Percentiles rank a stretch among this genome's conserved stretches.
These are phyloP conservation scores for Chascanopsetta lugubris DNA, from an alignment of 2,113 vertebrate species.

Conservation along the genomic window DNA sequence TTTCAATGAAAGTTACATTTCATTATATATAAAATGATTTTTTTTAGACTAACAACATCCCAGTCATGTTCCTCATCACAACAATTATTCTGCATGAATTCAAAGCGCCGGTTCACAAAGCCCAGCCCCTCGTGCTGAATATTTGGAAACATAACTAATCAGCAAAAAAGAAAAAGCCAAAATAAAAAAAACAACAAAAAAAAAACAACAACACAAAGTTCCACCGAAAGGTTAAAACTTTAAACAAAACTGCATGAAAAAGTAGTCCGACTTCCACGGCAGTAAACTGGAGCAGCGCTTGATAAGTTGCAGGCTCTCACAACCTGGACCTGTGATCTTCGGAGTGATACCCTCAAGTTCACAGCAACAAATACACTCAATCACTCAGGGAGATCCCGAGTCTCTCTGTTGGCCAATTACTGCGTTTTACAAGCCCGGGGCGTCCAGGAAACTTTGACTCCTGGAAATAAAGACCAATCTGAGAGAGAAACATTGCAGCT, in stretches of 20 bases:
- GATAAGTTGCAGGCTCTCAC: slow-evolving; percentile 77
- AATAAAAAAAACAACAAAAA: slow-evolving; percentile 12
- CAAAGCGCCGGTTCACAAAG: slow-evolving; percentile 68
- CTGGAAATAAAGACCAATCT: slow-evolving; percentile 86
- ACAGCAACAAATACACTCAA: slow-evolving; percentile 83
- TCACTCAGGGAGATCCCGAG: slow-evolving; percentile 79
- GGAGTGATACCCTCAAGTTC: slow-evolving; percentile 83
- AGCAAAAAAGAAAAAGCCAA: slow-evolving; percentile 52
- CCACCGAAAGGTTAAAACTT: slow-evolving; percentile 72
- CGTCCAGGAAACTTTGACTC: slow-evolving; percentile 84
- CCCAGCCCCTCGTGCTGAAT: slow-evolving; percentile 58
- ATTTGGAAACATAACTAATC: slow-evolving; percentile 76
- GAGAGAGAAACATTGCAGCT: slow-evolving; percentile 81
- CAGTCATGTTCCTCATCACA: slow-evolving; percentile 38
- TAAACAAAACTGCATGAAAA: slow-evolving; percentile 73
- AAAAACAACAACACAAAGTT: slow-evolving; percentile 64
- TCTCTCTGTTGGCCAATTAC: slow-evolving; percentile 87
- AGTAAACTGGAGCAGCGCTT: slow-evolving; percentile 75
- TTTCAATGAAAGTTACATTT: not conserved
- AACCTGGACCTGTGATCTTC: slow-evolving; percentile 81
- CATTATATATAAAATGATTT: not conserved
- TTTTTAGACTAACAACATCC: slow-evolving; percentile 2
- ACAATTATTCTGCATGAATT: slow-evolving; percentile 72
- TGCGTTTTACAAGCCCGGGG: slow-evolving; percentile 82
- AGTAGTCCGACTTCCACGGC: slow-evolving; percentile 64